Evolutionary conservation across 2,797 vertebrate genomes (phyloP).

Genomic region (Gymnothorax javanicus): DNA sequence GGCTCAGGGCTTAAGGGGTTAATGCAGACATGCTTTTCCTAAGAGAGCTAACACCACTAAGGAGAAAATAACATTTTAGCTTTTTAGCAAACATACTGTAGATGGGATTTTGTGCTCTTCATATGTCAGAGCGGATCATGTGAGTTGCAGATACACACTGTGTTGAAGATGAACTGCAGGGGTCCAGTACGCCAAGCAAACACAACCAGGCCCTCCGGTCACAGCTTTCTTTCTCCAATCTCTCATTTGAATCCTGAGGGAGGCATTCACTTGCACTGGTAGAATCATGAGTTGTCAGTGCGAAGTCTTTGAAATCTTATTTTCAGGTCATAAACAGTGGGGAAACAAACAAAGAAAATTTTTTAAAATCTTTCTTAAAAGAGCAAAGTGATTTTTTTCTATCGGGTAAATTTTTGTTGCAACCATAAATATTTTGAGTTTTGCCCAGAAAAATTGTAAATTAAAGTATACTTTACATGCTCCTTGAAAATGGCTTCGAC

Average conservation of each 20-base stretch:
- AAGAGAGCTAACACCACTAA: not conserved
- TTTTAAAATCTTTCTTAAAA: not conserved
- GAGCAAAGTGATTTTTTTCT: not conserved
- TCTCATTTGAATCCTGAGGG: not conserved
- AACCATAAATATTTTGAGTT: no score
- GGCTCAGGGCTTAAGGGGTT: no score
- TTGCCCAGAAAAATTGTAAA: no score
- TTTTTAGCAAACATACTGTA: not conserved
- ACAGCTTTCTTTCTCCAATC: not conserved
- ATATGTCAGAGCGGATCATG: not conserved
- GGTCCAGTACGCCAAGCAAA: not conserved
- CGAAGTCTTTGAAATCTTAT: not conserved
- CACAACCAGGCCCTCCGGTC: not conserved
- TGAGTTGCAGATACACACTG: not conserved
- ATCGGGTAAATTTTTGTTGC: not conserved
- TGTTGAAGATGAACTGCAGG: not conserved
- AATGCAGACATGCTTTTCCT: no score
- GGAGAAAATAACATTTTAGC: not conserved
- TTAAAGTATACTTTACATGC: no score
- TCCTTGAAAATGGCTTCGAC: no score
- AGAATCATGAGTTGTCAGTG: no score
- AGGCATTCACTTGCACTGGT: no score
- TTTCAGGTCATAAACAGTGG: not conserved
- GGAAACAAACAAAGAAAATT: not conserved
- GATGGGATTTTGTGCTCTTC: not conserved